Evolutionary conservation across 2,888 invertebrate species (phyloP), one percentile per base, ranked within the genome.

Genomic region (Cataglyphis livida): DNA sequence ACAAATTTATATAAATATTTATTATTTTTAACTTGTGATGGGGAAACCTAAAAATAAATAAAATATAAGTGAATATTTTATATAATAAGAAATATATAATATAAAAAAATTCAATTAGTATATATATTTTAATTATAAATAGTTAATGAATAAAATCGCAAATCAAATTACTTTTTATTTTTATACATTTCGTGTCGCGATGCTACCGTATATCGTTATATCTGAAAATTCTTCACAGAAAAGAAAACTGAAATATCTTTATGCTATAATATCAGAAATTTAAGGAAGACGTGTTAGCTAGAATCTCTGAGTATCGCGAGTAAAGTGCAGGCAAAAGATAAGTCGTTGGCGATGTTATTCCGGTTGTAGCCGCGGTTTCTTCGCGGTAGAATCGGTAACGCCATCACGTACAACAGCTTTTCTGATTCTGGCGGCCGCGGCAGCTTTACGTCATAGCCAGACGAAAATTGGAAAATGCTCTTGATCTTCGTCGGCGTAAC

Each of bases 381-480:
- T 75, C 83, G 84, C 66, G 28, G 83, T 61, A 51, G 84, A 85
- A 90, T 91, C 90, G 74, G 89, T 89, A 91, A 87, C 86, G 64
- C 86, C 74, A 78, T 90, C 91, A 91, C 91, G 91, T 91, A 88
- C 86, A 75, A 82, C 3, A 41, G 76, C 83, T 86, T 91, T 91
- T 84, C 82, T 86, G 90, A 91, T 91, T 90, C 91, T 85, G 73
- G 84, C 83, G 83, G 90, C 87, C 85, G 88, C 90, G 88, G 87
- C 88, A 41, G 68, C 54, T 41, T 88, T 85, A 82, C 89, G 91
- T 92, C 91, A 92, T 91, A 91, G 91, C 91, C 91, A 91, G 89
- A 90, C 85, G 91, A 92, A 93, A 93, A 93, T 93, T 93, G 93
- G 92, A 93, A 93, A 93, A 92, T 91, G 91, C 92, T 85, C 89